A percentile compares a stretch with the other conserved stretches of the same genome.
phyloP scores from a whole-genome alignment of 2,888 invertebrate genomes.

The Hetaerina titia region DNA sequence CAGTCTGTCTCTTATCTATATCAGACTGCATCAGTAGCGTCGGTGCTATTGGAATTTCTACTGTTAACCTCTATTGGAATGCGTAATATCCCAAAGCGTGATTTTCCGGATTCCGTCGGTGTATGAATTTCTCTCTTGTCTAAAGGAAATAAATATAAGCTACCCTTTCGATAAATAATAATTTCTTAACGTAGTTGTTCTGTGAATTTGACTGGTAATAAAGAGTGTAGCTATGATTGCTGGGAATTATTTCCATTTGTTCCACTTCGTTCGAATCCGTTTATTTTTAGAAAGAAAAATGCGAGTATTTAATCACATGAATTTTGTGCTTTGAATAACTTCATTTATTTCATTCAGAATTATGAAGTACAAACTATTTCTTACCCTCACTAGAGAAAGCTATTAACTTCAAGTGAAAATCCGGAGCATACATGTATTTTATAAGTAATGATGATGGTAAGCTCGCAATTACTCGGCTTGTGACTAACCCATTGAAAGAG shows the following conservation, averaged over 20 bases:
- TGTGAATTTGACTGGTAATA: not conserved
- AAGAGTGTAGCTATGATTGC: not conserved
- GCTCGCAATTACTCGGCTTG: not conserved
- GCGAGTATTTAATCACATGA: not conserved
- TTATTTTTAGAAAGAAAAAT: not conserved
- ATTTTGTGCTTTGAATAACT: not conserved
- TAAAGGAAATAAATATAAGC: not conserved
- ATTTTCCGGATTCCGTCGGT: not conserved
- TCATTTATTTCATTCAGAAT: not conserved
- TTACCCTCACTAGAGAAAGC: not conserved
- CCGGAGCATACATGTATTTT: not conserved
- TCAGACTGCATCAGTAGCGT: conserved; percentile 20
- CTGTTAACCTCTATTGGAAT: not conserved
- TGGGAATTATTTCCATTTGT: not conserved
- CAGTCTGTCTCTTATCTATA: not conserved
- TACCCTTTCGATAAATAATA: not conserved
- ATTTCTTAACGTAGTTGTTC: not conserved
- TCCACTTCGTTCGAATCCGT: not conserved
- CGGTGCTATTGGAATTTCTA: conserved; percentile 31
- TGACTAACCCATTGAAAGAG: not conserved
- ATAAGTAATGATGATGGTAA: not conserved
- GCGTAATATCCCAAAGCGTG: not conserved
- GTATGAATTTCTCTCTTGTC: not conserved
- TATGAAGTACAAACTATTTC: no score
- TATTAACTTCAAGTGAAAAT: not conserved